Base-by-base conservation (phyloP, 1,140 invertebrate species). In the Lordiphosa clarofinis region DNA sequence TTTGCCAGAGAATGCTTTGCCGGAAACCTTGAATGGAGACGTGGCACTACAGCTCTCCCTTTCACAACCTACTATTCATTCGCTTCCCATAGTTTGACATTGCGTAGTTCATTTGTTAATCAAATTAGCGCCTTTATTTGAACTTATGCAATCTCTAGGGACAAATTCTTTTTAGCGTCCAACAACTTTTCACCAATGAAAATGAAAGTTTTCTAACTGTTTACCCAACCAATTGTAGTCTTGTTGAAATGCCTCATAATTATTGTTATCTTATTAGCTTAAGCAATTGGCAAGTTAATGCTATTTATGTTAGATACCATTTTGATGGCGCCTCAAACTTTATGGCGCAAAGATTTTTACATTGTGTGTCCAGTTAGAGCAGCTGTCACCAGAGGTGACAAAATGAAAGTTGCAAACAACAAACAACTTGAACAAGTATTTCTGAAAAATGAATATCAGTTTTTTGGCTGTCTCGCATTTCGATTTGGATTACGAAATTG, bases 161-260 rank as follows among this genome's bases (percentile, higher is more conserved):
- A 28, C 76, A 60, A 63, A 62, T 73, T 54, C 84, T 66, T 4
- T 15, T 3, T 15, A 56, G 31, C 13, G 4, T 9, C 15, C 40
- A 6, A 35, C 24, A 38, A 24, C 60, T 64, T 68, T 66, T 48
- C 62, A 53, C 42, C 11, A 56, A 37, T 33, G 69, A 62, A 78
- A 82, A 84, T 38, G 78, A 82, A 82, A 82, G 76, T 73, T 82
- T 73, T 78, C 57, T 73, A 50, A 37, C 10, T 68, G 19, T 79
- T 78, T 73, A 58, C 40, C 11, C 10, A 44, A 11, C 13, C 13
- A 59, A 61, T 46, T 71, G 46, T 35, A 47, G 63, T 38, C 47
- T 42, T n/a, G 44, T 54, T 40, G 39, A 35, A 42, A 60, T 56
- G 48, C 46, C 24, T 47, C 38, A 11, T 48, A 19, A 31, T 61